Percentiles rank a stretch among this genome's conserved stretches.
Conservation (phyloP, 1,140 invertebrate genomes). For the Sesamia nonagrioides region DNA sequence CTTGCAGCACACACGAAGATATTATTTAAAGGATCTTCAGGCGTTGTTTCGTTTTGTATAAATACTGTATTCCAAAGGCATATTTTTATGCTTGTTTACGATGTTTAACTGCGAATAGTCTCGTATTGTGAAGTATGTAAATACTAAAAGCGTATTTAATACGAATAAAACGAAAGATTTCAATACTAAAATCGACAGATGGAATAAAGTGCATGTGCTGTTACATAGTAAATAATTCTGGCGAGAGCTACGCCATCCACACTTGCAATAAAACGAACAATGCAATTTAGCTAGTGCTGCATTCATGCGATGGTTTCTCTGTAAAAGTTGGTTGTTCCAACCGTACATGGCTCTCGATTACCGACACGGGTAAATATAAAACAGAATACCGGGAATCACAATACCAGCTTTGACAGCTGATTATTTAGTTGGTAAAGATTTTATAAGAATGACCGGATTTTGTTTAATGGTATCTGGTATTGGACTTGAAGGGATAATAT, state of each 20-base stretch:
- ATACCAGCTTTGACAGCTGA: slow-evolving; percentile 14
- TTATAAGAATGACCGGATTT: slow-evolving; percentile 13
- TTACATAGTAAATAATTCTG: slow-evolving; percentile 85
- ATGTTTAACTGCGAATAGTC: slow-evolving; percentile 1
- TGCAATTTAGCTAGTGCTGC: slow-evolving; percentile 82
- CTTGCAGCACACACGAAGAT: not conserved
- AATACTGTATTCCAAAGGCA: not conserved
- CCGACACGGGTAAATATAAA: slow-evolving; percentile 51
- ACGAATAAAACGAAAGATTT: slow-evolving; percentile 71
- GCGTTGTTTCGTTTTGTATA: not conserved
- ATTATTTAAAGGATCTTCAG: slow-evolving; percentile 1
- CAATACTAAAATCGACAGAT: slow-evolving; percentile 72
- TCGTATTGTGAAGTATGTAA: slow-evolving; percentile 22
- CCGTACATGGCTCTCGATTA: slow-evolving; percentile 62
- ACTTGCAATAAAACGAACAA: slow-evolving; percentile 84
- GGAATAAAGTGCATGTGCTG: slow-evolving; percentile 81
- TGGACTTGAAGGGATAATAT: not conserved
- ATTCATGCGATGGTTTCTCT: slow-evolving; percentile 75
- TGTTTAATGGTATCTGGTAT: not conserved
- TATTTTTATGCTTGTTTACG: not conserved
- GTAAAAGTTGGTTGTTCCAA: slow-evolving; percentile 73
- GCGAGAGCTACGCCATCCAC: slow-evolving; percentile 74
- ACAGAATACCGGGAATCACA: slow-evolving; percentile 56
- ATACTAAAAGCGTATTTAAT: slow-evolving; percentile 50
- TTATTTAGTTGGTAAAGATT: not conserved